Evolutionary conservation across 2,888 invertebrate species (phyloP), one percentile per base, ranked within the genome.

Genomic region (Encarsia formosa): DNA sequence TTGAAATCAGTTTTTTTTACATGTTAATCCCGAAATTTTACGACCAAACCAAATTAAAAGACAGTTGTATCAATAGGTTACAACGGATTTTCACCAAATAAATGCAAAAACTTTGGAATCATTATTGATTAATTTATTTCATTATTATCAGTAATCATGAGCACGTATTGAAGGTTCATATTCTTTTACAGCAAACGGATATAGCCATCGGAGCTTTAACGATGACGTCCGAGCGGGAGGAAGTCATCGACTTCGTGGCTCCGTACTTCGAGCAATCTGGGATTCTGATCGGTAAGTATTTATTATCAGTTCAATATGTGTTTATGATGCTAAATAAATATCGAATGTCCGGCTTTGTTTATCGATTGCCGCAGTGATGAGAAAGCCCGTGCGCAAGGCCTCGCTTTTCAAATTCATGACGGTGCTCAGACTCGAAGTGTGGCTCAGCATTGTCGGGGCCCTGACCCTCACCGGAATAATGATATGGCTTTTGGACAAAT

Each of bases 321-420:
- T 29, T 13, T 9, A 29, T 29, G 8, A 9, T 29, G 8, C 29
- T 13, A 29, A 9, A 8, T 9, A 13, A 9, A 9, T 29, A 8
- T 29, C 29, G 13, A 29, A 9, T 29, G 29, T 9, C 13, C 29
- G 13, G 29, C 8, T 29, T n/a, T n/a, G n/a, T n/a, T n/a, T n/a
- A n/a, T 34, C 34, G 34, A 34, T 34, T 5, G 13, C 34, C 4
- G 6, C 37, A 90, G 91, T 88, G 1, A 91, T 93, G 73, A 81
- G 91, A 5, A 90, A 91, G 65, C 89, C 91, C 0, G 81, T 85
- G 1, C 79, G 86, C 0, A 86, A 87, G 69, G 88, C 90, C 0
- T 91, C 91, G 0, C 77, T 93, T 0, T 93, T 94, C 74, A 92
- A 92, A 74, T 94, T 94, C 76, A 92, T 93, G 91, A 92, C 91